Evolutionary conservation across 2,888 invertebrate genomes (phyloP), one percentile per base, ranked within the genome.

Genomic region (Synergus itoensis): DNA sequence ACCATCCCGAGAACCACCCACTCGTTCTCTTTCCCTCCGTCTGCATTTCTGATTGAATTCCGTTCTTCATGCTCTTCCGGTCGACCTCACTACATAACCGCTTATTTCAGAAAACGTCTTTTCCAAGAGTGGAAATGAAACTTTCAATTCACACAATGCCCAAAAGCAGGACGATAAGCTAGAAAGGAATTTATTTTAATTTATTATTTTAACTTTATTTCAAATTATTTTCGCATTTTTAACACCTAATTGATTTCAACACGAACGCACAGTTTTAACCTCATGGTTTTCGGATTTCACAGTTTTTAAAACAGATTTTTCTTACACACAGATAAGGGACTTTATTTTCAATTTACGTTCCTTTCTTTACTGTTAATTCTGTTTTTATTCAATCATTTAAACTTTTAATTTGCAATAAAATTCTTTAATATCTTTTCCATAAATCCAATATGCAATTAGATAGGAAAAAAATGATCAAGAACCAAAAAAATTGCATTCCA

Each of bases 1-100:
- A 48, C 64, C 62, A 77, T 77, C 77, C 67, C 79, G 18, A 45
- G 60, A 65, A 48, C 64, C 62, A 77, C 41, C 65, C 16, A 67
- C 77, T 77, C 79, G 77, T 64, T 63, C 64, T 79, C 75, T 53
- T 53, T 79, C 67, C 45, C 80, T 79, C 79, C 77, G 84, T 84
- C 84, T 85, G 86, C 86, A 82, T 88, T 88, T 84, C 85, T 88
- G 84, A 90, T 89, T 88, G 86, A 84, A 88, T 90, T 87, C 83
- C 82, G 80, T 83, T 84, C 77, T 85, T 85, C 83, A 83, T 77
- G 73, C 45, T 79, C 57, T 73, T 65, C 64, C 76, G 63, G 57
- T 45, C 53, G 57, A 53, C 57, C 76, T 77, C 76, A 78, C 75
- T 60, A 80, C 79, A 18, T 69, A 69, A 69, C 48, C 45, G 28